Base-by-base conservation (phyloP, 2,888 invertebrate species). In the Gryllus longicercus region DNA sequence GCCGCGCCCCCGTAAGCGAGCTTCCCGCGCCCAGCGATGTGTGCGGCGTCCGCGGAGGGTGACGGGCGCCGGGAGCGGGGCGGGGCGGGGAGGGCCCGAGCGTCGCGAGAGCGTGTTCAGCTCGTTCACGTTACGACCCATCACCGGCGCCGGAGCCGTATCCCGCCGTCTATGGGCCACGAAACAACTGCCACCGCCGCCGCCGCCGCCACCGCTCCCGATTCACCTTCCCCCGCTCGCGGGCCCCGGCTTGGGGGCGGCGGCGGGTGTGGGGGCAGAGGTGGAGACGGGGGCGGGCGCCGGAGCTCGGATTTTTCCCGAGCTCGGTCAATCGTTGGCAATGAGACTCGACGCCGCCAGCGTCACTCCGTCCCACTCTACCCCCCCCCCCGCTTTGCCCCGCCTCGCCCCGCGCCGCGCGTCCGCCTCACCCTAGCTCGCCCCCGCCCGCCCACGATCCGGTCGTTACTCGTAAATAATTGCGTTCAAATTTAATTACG, bases 81-180 rank as follows among this genome's bases (percentile, higher is more conserved):
- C 0, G 63, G 63, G 63, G 63, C 38, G 63, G n/a, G 14, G 63
- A 8, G 12, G 11, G 38, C 38, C 38, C 5, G 38, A 38, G 38
- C 38, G 38, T 8, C n/a, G 63, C n/a, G n/a, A 18, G 16, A 63
- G n/a, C 63, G 63, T n/a, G 63, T 11, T 63, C 63, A 63, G 63
- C 63, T 63, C 63, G 63, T 63, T 63, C 63, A 63, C 14, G 63
- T 63, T 63, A 63, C 63, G 63, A 63, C 63, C 63, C 63, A 63
- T 63, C 63, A 63, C 63, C 63, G 63, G 63, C 63, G 63, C n/a
- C 14, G 63, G n/a, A 63, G 63, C 63, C 14, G 63, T 63, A 63
- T 63, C 63, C 63, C 14, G 63, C 38, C 63, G n/a, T 63, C 63
- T 63, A 63, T 10, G 63, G 63, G 4, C 63, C 14, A 63, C 63